Evolutionary conservation across 2,113 vertebrate genomes (phyloP), one percentile per base, ranked within the genome.

Genomic region (Anoura caudifer): DNA sequence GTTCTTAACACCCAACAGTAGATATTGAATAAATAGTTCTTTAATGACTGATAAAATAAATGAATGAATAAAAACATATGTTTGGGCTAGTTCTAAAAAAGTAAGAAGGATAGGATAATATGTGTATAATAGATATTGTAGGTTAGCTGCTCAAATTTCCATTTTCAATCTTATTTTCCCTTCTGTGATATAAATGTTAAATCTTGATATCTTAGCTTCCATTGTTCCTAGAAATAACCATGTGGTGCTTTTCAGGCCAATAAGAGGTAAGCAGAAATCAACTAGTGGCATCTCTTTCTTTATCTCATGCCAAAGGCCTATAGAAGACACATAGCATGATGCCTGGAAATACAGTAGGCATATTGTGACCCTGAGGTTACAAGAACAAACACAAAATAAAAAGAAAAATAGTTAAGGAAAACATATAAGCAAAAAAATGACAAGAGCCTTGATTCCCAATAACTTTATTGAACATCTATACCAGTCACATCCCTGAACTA

Each of bases 1-100:
- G 70, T 50, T 93, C 20, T 91, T 22, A 93, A 15, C 4, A 93
- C 1, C 54, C 1, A 80, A 19, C 15, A 82, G 31, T 20, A 85
- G 13, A 33, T 52, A 77, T 7, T 63, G 1, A 88, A 81, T 93
- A 89, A 76, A 76, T 63, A 67, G 7, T 84, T 61, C 10, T 70
- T 97, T 3, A 97, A 63, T 79, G n/a, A 90, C 38, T 43, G 9
- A 75, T 15, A 83, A 43, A 69, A 52, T 92, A 50, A 73, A 54
- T 73, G 20, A 22, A 63, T 52, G 14, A 82, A 77, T 52, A 16
- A 90, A 83, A 65, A 65, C 2, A 77, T 13, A 75, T 3, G 10
- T 90, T 96, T 76, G 10, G 3, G 22, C 14, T 45, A 86, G 1
- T 59, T 90, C 59, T 20, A 14, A 79, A 96, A 50, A 33, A 33